Base-by-base conservation (phyloP, 1,140 invertebrate species). In the Acromyrmex echinatior region DNA sequence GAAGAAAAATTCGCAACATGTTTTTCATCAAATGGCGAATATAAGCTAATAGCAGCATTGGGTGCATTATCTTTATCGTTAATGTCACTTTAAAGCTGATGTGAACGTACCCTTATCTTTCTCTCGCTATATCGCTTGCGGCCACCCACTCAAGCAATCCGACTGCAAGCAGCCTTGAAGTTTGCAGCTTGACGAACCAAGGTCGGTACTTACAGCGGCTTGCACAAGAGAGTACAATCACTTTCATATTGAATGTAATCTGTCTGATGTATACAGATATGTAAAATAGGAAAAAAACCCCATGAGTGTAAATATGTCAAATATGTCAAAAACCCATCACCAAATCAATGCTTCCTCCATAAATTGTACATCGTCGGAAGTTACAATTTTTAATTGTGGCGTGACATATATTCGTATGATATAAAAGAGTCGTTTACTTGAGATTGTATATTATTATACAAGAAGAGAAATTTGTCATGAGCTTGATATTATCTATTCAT, bases 121-220 rank as follows among this genome's bases (percentile, higher is more conserved):
- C 89, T 77, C 77, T 70, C 45, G 76, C 81, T 51, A 39, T 53
- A 70, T 87, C 82, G 77, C 71, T 90, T 86, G 77, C 88, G 87
- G 86, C 81, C 88, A 90, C 76, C 89, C 79, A 90, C 88, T 89
- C 85, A 68, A 82, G 78, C 89, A 87, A 86, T 81, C 68, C 80
- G 70, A 90, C 58, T 89, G 90, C 91, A 88, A 70, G 87, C 86
- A 91, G 92, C 90, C 92, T 92, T 92, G 90, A 90, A 88, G 86
- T 90, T 91, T 86, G 56, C 86, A 88, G 86, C 60, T 39, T 91
- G 88, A 88, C 82, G 86, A 90, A 92, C 78, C 91, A 92, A 92
- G 92, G 92, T 92, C 92, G 91, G 81, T 85, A 90, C 85, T 91
- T 90, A 86, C 91, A 88, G 81, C 88, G 88, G 77, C 85, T 86